Conservation (phyloP, 2,888 invertebrate genomes). For the Iphiclides podalirius region DNA sequence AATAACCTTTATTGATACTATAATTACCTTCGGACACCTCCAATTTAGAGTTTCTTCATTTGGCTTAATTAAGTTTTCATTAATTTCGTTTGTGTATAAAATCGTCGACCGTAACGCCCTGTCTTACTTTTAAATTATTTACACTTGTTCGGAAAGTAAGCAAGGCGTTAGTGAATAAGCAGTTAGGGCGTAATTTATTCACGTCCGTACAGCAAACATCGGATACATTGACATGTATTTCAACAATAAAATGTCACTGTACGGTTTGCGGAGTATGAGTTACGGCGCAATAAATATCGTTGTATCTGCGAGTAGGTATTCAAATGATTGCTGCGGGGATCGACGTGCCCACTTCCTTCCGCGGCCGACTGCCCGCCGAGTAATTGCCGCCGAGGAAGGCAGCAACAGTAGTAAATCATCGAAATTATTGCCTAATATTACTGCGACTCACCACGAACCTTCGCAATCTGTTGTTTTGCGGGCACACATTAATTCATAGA, state of each 20-base stretch:
- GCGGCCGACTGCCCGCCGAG: slow-evolving; percentile 66
- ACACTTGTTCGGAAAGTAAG: slow-evolving; percentile 1
- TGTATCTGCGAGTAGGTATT: slow-evolving; percentile 64
- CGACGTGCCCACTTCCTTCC: slow-evolving; percentile 74
- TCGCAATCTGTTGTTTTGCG: slow-evolving; percentile 63
- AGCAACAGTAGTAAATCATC: slow-evolving; percentile 68
- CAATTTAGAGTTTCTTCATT: not conserved
- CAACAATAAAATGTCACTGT: slow-evolving; percentile 67
- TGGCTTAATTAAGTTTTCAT: not conserved
- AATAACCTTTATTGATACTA: too few species aligned
- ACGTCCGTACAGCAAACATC: slow-evolving; percentile 47
- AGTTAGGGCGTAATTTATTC: slow-evolving; percentile 64
- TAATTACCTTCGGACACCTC: not conserved
- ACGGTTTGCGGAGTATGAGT: slow-evolving; percentile 50
- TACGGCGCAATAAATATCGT: slow-evolving; percentile 68
- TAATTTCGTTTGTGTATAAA: not conserved
- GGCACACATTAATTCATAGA: slow-evolving; percentile 55
- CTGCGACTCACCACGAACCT: slow-evolving; percentile 52
- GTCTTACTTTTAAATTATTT: not conserved
- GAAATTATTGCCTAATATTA: slow-evolving; percentile 76
- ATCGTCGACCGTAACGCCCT: not conserved
- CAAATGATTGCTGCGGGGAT: slow-evolving; percentile 74
- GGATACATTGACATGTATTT: slow-evolving; percentile 49
- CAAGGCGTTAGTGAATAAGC: not conserved
- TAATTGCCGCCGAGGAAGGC: slow-evolving; percentile 69